Base-by-base conservation (phyloP, 2,113 vertebrate species). In the Ptilonorhynchus violaceus region DNA sequence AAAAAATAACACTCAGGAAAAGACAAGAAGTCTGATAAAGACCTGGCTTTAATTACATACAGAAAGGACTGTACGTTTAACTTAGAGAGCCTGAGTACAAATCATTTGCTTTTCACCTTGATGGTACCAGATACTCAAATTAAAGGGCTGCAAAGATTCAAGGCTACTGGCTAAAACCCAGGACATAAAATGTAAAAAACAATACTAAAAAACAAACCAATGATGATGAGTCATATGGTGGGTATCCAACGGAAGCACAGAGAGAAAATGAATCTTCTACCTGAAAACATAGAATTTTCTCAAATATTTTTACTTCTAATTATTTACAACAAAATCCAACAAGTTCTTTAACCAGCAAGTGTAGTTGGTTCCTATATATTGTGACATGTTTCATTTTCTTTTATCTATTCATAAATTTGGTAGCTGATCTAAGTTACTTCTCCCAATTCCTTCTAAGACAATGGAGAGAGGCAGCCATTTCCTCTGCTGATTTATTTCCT, bases 31-130 rank as follows among this genome's bases (percentile, higher is more conserved):
- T 41, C 30, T 69, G 18, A 76, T 44, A 5, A 73, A 81, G 11
- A 11, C 47, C 17, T 10, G 10, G 6, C 64, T 86, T 89, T 58
- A 68, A 6, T 72, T 50, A 11, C 13, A 31, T 35, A 31, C 7
- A 50, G 58, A 46, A n/a, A 39, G 39, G 4, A 47, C 4, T 9
- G 6, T 31, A 13, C 27, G 15, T 75, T 82, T 68, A 50, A 76
- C 9, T 58, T 53, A 11, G n/a, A 23, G 9, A 60, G 0, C 0
- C 0, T 35, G 18, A 15, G 3, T 30, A 46, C 23, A 79, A 79
- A 47, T 72, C 2, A 21, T 14, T 89, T 77, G 2, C 0, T 77
- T 73, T 81, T 52, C 69, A 58, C 27, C 44, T 3, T 31, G 11
- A 2, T 62, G 28, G 24, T 73, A 41, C 14, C 28, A 58, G 9